Evolutionary conservation across 2,797 vertebrate genomes (phyloP), one percentile per base, ranked within the genome.

Genomic region (Mormyrus proboscirostris): DNA sequence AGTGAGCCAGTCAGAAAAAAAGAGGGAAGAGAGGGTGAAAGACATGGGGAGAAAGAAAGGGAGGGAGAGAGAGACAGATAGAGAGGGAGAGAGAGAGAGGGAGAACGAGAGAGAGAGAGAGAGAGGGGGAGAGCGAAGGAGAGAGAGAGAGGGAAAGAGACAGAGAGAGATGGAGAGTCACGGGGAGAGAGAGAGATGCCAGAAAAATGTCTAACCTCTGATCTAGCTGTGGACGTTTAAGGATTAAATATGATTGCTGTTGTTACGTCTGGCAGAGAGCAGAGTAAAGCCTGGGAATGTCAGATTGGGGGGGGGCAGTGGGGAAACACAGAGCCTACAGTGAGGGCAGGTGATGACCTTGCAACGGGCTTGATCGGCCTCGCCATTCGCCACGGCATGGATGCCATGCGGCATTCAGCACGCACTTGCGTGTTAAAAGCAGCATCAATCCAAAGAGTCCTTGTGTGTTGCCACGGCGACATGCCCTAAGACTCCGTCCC

Each of bases 121-220:
- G 19, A 6, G n/a, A 7, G 57, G 1, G 59, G 10, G 7, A 9
- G 55, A 0, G 55, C 0, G 55, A 22, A 1, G 5, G 53, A 4
- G 19, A 14, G 25, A 14, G 25, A 10, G 65, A 12, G 25, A 0
- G 22, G 1, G 9, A 33, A 10, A 33, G 2, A 65, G n/a, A 29
- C 0, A 1, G 22, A 12, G 62, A 12, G 62, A 69, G 8, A 69
- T 10, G n/a, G 65, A 29, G 3, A 73, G 65, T 33, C 3, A 69
- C 9, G 5, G 65, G 33, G 29, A 14, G 29, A 38, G 65, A 69
- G 62, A 69, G 10, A 33, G 33, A 76, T 76, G 14, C 33, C 69
- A 76, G 69, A 76, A 76, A 79, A 79, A 79, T 79, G 38, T 44
- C 33, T 79, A 41, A 79, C 38, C 73, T 79, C 73, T 79, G 73